Percentiles rank a stretch among this genome's conserved stretches.
phyloP scores from a whole-genome alignment of 1,140 invertebrate species.

The Bombus polaris region DNA sequence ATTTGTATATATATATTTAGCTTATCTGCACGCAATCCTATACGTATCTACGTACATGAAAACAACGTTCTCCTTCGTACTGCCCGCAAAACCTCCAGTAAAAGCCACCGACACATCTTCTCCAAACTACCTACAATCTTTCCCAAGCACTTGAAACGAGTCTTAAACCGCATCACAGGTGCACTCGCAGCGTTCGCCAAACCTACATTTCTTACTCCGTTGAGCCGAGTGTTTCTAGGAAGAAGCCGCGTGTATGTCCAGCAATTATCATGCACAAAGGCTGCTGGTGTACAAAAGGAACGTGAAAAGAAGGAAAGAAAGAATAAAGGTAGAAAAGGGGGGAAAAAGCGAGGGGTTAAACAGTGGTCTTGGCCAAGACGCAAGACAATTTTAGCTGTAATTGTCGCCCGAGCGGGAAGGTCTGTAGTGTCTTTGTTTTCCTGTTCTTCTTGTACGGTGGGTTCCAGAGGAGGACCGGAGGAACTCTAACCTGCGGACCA shows the following conservation, averaged over 20 bases:
- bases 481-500: constrained; percentile 82
- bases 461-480: constrained; percentile 82
- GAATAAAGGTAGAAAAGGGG: not conserved
- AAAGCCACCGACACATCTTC: not conserved
- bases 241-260: not conserved
- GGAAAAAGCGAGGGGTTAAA: not conserved
- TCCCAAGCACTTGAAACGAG: not conserved
- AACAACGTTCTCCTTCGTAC: not conserved
- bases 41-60: too few species aligned
- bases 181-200: not conserved
- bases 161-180: not conserved
- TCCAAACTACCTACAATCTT: not conserved
- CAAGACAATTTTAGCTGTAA: constrained; percentile 26
- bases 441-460: constrained; percentile 68
- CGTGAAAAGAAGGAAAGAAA: not conserved
- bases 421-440: constrained; percentile 66
- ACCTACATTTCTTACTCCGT: not conserved
- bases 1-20: too few species aligned
- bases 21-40: too few species aligned
- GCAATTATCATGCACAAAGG: constrained; percentile 11
- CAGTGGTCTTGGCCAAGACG: not conserved
- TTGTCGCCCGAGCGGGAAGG: constrained; percentile 26
- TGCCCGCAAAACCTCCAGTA: not conserved
- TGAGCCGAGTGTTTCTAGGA: not conserved
- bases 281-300: not conserved